A percentile compares a stretch with the other conserved stretches of the same genome.
These are phyloP conservation scores for Notospermus geniculatus DNA, from an alignment of 1,140 invertebrate genomes.

Conservation along the genomic window DNA sequence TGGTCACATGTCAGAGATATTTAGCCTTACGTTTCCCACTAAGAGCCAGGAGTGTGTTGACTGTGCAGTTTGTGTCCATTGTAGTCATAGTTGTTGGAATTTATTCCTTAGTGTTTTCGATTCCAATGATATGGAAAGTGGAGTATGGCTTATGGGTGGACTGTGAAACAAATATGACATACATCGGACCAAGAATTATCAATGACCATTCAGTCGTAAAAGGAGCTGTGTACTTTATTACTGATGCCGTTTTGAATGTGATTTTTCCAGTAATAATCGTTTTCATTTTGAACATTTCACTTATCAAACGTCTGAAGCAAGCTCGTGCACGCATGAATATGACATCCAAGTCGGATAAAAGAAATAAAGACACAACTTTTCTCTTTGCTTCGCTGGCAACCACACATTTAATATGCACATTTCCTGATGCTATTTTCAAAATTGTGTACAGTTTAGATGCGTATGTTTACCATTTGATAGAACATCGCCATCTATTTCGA, in stretches of 20 bases:
- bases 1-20: background rate
- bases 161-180: slow-evolving; percentile 7
- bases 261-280: background rate
- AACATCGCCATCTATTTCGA: background rate
- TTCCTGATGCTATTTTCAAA: background rate
- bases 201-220: background rate
- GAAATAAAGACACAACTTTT: background rate
- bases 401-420: background rate
- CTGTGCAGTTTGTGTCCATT: background rate
- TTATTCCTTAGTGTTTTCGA: background rate
- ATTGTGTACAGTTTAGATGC: background rate
- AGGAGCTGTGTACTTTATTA: background rate
- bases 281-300: background rate
- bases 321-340: background rate
- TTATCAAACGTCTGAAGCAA: background rate
- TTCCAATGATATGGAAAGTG: background rate
- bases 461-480: too few relatives aligned
- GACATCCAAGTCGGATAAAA: background rate
- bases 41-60: background rate
- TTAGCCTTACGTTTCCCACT: slow-evolving; percentile 2
- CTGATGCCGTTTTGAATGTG: background rate
- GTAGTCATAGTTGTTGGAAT: background rate
- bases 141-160: background rate
- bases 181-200: background rate
- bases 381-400: background rate